Conservation (phyloP, 2,113 vertebrate species). For the Oreamnos americanus region DNA sequence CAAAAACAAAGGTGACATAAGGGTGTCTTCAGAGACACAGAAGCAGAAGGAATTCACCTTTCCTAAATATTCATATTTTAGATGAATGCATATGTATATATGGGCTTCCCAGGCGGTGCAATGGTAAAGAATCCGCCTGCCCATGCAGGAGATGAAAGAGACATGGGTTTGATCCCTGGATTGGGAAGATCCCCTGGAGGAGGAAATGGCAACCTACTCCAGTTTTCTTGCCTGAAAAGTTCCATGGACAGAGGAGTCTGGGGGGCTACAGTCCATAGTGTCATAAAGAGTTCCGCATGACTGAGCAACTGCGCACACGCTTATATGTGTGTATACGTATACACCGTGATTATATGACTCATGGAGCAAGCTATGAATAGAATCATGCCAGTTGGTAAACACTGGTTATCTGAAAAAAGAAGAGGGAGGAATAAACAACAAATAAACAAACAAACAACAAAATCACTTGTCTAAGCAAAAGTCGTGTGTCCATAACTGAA, state of each 20-base stretch:
- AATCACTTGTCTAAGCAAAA: not conserved
- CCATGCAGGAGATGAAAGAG: not conserved
- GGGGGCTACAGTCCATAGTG: not conserved
- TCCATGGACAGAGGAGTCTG: not conserved
- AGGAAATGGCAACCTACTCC: not conserved
- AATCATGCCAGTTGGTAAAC: not conserved
- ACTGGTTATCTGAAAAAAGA: not conserved
- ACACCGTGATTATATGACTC: accelerated
- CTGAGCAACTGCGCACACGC: not conserved
- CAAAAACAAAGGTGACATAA: not conserved
- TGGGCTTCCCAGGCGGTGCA: not conserved
- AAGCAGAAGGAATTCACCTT: not conserved
- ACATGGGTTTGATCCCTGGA: not conserved
- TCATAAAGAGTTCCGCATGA: not conserved
- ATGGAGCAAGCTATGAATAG: not conserved
- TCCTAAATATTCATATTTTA: not conserved
- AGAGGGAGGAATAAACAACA: not conserved
- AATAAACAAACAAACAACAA: accelerated
- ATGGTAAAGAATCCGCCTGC: not conserved
- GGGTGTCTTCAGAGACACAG: not conserved
- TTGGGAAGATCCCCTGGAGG: not conserved
- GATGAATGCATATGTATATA: not conserved
- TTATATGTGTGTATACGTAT: not conserved
- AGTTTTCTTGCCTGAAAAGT: not conserved
- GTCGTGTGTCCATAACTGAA: not conserved